These are phyloP conservation scores for Callyntrura guangdongensis DNA, from an alignment of 2,888 invertebrate genomes.

Conservation along the genomic window DNA sequence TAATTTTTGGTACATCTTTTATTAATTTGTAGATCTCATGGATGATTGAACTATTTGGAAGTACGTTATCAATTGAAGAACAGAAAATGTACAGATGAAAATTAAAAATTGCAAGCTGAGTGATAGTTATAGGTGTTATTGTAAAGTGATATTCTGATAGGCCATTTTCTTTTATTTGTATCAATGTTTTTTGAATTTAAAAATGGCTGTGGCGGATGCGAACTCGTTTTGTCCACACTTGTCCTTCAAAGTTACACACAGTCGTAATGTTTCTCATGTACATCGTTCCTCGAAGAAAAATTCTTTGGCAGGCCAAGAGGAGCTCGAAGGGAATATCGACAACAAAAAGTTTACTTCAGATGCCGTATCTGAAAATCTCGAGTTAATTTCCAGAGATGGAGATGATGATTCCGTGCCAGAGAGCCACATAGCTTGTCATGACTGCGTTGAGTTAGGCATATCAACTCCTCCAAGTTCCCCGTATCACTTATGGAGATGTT, in stretches of 20 bases:
- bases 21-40: not conserved
- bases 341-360: conserved; percentile 20
- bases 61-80: not conserved
- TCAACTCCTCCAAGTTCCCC: conserved; percentile 59
- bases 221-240: conserved; percentile 69
- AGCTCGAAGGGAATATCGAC: conserved; percentile 49
- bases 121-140: not conserved
- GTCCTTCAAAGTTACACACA: conserved; percentile 65
- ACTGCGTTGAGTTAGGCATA: conserved; percentile 55
- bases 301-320: conserved; percentile 31
- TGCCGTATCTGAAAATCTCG: conserved; percentile 8
- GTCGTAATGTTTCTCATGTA: conserved; percentile 52
- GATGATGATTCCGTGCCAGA: conserved; percentile 24
- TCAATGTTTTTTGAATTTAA: conserved; percentile 28
- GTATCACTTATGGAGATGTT: conserved; percentile 82
- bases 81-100: not conserved
- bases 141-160: not conserved
- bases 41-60: not conserved
- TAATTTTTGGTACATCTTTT: not conserved
- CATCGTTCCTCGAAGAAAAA: conserved; percentile 46
- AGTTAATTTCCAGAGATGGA: conserved; percentile 18
- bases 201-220: conserved; percentile 54
- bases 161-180: not conserved
- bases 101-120: not conserved
- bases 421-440: conserved; percentile 59